These are phyloP conservation scores for Halesus radiatus DNA, from an alignment of 1,140 invertebrate species.

Conservation along the genomic window DNA sequence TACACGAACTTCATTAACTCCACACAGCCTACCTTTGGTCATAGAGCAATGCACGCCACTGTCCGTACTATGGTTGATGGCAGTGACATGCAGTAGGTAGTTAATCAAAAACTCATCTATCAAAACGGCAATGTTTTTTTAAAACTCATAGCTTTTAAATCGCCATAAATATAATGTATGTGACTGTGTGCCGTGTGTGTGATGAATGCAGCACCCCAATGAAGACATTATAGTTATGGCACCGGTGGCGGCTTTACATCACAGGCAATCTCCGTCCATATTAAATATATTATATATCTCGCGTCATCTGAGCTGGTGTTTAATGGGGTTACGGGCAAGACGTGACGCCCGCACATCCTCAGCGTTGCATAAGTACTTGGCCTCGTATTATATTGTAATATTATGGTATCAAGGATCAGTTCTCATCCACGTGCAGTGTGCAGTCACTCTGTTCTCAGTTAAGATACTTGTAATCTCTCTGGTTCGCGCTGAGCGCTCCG, in stretches of 20 bases:
- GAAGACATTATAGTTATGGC: slow-evolving; percentile 22
- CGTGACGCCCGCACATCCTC: neutral
- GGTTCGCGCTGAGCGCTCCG: neutral
- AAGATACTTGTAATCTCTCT: neutral
- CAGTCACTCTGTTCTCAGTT: neutral
- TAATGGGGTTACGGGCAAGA: slow-evolving; percentile 15
- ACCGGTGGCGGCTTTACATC: slow-evolving; percentile 4
- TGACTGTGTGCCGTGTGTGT: neutral
- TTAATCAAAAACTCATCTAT: too few relatives aligned
- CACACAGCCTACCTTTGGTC: too few relatives aligned
- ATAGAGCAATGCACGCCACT: too few relatives aligned
- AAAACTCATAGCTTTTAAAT: too few relatives aligned
- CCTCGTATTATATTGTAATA: too few relatives aligned
- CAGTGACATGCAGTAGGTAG: too few relatives aligned
- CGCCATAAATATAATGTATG: neutral
- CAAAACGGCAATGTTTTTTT: too few relatives aligned
- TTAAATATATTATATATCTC: slow-evolving; percentile 23
- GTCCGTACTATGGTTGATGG: too few relatives aligned
- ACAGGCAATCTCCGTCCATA: slow-evolving; percentile 4
- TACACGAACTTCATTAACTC: too few relatives aligned
- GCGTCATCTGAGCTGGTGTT: slow-evolving; percentile 26
- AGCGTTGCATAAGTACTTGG: neutral
- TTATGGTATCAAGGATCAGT: neutral
- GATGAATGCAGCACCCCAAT: neutral
- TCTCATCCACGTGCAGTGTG: slow-evolving; percentile 1